phyloP scores from a whole-genome alignment of 2,113 vertebrate species.

The Equus quagga region DNA sequence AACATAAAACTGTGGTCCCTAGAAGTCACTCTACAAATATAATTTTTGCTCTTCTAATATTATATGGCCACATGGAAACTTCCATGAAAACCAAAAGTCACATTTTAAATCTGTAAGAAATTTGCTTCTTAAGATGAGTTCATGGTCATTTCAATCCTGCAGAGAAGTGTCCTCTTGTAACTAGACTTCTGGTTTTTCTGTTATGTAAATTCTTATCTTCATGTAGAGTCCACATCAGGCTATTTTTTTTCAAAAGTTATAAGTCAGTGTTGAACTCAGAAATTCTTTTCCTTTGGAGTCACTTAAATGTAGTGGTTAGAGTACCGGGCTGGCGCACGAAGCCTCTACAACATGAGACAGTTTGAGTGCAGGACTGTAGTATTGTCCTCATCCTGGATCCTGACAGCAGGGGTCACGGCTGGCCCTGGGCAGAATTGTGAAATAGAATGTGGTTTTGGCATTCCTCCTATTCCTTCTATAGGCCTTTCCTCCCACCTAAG shows the following conservation, averaged over 20 bases:
- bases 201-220: constrained; percentile 20
- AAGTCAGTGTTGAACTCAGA: not conserved
- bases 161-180: not conserved
- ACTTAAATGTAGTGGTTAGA: not conserved
- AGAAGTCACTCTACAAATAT: not conserved
- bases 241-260: not conserved
- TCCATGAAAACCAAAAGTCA: not conserved
- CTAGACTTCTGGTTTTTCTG: not conserved
- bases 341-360: not conserved
- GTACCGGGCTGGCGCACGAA: not conserved
- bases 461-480: not conserved
- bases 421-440: not conserved
- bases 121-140: not conserved
- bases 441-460: not conserved
- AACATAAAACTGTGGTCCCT: not conserved
- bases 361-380: not conserved
- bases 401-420: not conserved
- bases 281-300: not conserved
- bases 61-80: not conserved
- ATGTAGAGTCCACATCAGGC: not conserved
- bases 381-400: not conserved
- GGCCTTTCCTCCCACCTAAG: not conserved
- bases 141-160: not conserved
- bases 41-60: not conserved
- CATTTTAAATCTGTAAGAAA: constrained; percentile 17